Evolutionary conservation across 2,888 invertebrate species (phyloP).

Genomic region (Scotopteryx bipunctaria): DNA sequence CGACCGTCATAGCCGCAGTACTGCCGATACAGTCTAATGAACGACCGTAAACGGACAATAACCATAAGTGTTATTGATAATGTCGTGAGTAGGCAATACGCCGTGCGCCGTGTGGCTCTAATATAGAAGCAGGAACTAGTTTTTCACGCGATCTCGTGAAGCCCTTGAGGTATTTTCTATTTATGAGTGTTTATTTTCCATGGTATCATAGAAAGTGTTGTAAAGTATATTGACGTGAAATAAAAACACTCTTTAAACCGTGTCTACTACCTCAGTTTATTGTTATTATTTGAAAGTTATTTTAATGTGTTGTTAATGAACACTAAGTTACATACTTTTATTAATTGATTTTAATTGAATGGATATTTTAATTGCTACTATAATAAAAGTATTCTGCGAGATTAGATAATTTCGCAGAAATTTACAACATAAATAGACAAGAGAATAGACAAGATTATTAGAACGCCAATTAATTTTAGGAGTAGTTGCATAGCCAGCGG

Average conservation of each 20-base stretch:
- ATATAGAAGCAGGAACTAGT: conserved; percentile 24
- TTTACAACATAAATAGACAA: too few relatives aligned
- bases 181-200: conserved; percentile 37
- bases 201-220: conserved; percentile 33
- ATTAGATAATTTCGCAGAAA: too few relatives aligned
- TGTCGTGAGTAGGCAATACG: conserved; percentile 35
- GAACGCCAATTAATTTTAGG: not conserved
- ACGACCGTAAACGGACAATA: conserved; percentile 47
- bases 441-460: not conserved
- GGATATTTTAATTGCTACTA: not conserved
- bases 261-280: conserved; percentile 17
- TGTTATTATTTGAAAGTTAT: conserved; percentile 26
- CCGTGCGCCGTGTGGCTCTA: conserved; percentile 19
- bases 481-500: not conserved
- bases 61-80: conserved; percentile 47
- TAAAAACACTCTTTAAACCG: conserved; percentile 3
- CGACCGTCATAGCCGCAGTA: conserved; percentile 53
- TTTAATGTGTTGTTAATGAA: conserved; percentile 39
- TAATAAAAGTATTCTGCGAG: not conserved
- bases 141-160: conserved; percentile 29
- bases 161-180: conserved; percentile 22
- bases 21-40: conserved; percentile 53
- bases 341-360: too few relatives aligned
- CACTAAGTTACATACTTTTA: conserved; percentile 4
- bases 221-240: conserved; percentile 35